Percentiles rank a stretch among this genome's conserved stretches.
phyloP scores from a whole-genome alignment of 2,797 vertebrate species.

The Intellagama lesueurii region DNA sequence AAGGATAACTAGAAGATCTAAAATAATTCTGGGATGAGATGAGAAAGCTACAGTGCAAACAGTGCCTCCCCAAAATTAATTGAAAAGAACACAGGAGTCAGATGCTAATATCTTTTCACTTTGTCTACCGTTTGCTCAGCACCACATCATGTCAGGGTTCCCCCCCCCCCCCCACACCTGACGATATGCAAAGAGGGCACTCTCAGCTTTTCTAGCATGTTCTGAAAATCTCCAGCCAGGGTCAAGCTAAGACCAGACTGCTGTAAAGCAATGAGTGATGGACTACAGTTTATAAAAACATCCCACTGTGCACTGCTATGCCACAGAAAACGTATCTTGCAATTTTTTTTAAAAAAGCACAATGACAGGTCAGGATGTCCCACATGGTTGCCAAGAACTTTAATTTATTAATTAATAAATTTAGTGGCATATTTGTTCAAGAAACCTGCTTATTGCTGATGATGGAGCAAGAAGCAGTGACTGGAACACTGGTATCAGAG shows the following conservation, averaged over 20 bases:
- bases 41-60: not conserved
- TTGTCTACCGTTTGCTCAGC: not conserved
- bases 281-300: not conserved
- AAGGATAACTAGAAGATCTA: not conserved
- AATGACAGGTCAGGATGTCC: not conserved
- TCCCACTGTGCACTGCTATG: not conserved
- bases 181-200: too few relatives aligned
- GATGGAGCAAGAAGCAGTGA: slow-evolving; percentile 36
- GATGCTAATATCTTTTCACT: not conserved
- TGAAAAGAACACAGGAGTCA: not conserved
- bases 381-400: not conserved
- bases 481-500: not conserved
- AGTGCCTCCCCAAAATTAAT: not conserved
- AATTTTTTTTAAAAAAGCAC: not conserved
- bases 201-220: not conserved
- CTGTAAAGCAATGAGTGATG: not conserved
- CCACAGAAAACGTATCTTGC: not conserved
- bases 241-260: not conserved
- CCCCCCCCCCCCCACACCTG: not conserved
- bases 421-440: slow-evolving; percentile 14
- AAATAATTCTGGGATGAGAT: not conserved
- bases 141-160: not conserved
- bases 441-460: not conserved
- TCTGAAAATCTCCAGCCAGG: not conserved
- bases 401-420: not conserved